Evolutionary conservation across 2,888 invertebrate species (phyloP).

Genomic region (Caprella mutica): DNA sequence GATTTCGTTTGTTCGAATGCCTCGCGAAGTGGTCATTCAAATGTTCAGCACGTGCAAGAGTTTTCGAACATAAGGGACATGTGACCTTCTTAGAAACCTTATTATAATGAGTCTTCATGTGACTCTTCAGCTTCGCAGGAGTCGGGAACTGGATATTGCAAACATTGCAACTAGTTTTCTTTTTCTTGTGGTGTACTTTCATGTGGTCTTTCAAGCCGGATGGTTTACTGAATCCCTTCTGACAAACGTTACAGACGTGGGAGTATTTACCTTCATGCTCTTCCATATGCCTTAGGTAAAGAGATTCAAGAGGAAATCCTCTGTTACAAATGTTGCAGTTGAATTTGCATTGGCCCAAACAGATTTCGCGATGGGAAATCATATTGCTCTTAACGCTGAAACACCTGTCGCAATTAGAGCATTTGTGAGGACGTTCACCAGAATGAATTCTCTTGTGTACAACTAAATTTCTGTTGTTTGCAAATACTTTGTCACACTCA

Average conservation of each 20-base stretch:
- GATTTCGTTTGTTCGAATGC: conserved; percentile 22
- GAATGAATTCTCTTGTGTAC: conserved; percentile 26
- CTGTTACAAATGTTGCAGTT: conserved; percentile 23
- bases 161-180: not conserved
- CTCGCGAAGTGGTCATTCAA: conserved; percentile 27
- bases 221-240: conserved; percentile 28
- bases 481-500: conserved; percentile 26
- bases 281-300: conserved; percentile 23
- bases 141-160: not conserved
- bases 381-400: conserved; percentile 28
- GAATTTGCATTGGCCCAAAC: conserved; percentile 23
- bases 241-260: conserved; percentile 23
- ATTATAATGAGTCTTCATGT: conserved; percentile 3
- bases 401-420: conserved; percentile 25
- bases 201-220: conserved; percentile 25
- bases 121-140: not conserved
- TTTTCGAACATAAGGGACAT: conserved; percentile 28
- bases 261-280: conserved; percentile 27
- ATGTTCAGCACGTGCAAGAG: conserved; percentile 12
- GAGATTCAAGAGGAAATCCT: conserved; percentile 29
- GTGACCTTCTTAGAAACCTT: not conserved
- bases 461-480: conserved; percentile 26
- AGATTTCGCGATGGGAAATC: conserved; percentile 24
- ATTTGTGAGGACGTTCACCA: conserved; percentile 27
- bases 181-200: conserved; percentile 13